Percentiles rank a stretch among this genome's conserved stretches.
Conservation (phyloP, 2,888 invertebrate genomes). For the Andrena praecox region DNA sequence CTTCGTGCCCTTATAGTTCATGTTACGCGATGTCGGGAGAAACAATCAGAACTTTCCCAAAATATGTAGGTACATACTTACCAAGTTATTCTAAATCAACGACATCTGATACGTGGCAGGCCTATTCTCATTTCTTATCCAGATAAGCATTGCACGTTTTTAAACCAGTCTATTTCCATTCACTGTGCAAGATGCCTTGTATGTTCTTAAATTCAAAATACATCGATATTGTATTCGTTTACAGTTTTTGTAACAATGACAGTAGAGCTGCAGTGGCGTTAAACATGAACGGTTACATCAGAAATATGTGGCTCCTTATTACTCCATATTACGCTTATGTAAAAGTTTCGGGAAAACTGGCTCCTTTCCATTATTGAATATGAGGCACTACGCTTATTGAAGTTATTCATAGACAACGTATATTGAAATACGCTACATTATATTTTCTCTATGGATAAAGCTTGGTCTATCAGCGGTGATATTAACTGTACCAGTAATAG, state of each 20-base stretch:
- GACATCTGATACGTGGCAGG: too few species aligned
- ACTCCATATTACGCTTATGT: neutral
- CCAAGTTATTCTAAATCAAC: too few species aligned
- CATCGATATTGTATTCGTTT: neutral
- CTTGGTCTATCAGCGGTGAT: neutral
- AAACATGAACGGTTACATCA: neutral
- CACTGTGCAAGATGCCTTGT: neutral
- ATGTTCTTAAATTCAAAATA: neutral
- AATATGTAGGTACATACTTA: too few species aligned
- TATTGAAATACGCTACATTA: neutral
- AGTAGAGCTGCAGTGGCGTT: neutral
- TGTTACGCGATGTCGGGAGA: too few species aligned
- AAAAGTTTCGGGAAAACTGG: neutral
- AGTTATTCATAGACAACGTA: neutral
- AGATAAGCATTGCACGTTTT: too few species aligned
- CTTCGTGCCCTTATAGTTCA: too few species aligned
- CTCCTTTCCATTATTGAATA: neutral
- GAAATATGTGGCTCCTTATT: neutral
- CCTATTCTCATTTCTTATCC: too few species aligned
- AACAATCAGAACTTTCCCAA: too few species aligned
- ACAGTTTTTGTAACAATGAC: neutral
- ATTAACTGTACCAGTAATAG: neutral
- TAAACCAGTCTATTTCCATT: neutral
- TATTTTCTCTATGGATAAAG: neutral
- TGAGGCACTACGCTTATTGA: neutral